Evolutionary conservation across 2,797 vertebrate genomes (phyloP), one percentile per base, ranked within the genome.

Genomic region (Macrochelys suwanniensis): DNA sequence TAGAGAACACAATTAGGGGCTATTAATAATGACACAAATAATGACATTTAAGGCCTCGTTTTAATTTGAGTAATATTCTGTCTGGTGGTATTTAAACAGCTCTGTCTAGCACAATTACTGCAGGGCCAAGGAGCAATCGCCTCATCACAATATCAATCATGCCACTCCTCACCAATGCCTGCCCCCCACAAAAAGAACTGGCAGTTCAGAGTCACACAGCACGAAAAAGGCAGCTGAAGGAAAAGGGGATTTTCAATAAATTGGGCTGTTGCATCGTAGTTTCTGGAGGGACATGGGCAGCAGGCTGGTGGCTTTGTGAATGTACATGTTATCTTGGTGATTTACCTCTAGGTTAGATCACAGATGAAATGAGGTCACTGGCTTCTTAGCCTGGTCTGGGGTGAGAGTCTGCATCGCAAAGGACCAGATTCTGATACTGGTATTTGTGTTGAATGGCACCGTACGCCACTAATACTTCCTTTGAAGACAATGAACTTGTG

Each of bases 1-100:
- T 98, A 98, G 98, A 98, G 98, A 98, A 98, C 98, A 98, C 98
- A 98, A 98, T 98, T 98, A 98, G 96, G 97, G 98, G 98, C 98
- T 98, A 98, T 98, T 98, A 98, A 98, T 98, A 98, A 98, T 98
- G 98, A 98, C 98, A 98, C 98, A 98, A 98, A 98, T 98, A 98
- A 98, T 98, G 98, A 98, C 98, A 98, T 98, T 98, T 98, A 98
- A 98, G 98, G 98, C 98, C 98, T 98, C 98, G 93, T 98, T 98
- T 98, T 98, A 96, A 94, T 98, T 98, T 98, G 98, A 98, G 97
- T 98, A 98, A 98, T 98, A 97, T 97, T 98, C 98, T 98, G 98
- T 98, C 98, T 98, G 97, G 98, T 98, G 98, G 97, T 98, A 98
- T 98, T 98, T 98, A 97, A 98, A 96, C 98, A 97, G 98, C 95